Conservation (phyloP, 1,140 invertebrate genomes). For the Brachionus manjavacas region DNA sequence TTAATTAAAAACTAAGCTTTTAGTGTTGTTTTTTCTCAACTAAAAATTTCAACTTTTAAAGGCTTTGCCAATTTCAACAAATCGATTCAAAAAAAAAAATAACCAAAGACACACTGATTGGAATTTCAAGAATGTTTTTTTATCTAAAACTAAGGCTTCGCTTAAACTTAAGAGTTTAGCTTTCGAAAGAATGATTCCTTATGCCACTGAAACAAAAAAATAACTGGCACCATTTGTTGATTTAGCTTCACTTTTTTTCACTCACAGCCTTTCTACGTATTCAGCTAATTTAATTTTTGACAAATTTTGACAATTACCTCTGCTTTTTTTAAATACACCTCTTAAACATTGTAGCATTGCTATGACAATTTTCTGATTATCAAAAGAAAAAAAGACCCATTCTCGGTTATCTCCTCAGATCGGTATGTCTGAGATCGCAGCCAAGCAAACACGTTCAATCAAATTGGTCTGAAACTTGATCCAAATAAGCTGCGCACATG, state of each 20-base stretch:
- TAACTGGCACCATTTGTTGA: background rate
- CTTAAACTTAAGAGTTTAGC: background rate
- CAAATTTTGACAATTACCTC: no score
- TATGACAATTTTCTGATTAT: background rate
- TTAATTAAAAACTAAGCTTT: background rate
- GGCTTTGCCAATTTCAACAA: background rate
- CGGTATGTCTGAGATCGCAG: background rate
- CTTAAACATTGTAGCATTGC: background rate
- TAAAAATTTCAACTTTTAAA: background rate
- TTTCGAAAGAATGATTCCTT: constrained; percentile 22
- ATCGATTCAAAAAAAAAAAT: background rate
- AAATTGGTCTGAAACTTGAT: background rate
- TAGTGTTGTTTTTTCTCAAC: background rate
- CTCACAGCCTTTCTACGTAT: background rate
- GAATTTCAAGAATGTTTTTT: constrained; percentile 22
- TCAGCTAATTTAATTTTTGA: constrained; percentile 16
- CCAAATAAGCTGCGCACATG: background rate
- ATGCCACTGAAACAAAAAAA: background rate
- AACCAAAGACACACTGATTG: background rate
- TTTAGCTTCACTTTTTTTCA: background rate
- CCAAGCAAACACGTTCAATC: background rate
- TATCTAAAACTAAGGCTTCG: background rate
- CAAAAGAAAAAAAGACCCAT: background rate
- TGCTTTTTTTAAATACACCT: no score
- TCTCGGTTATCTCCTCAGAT: background rate